Conservation (phyloP, 35 echinoderm and acorn worm genomes). For the Lytechinus variegatus region DNA sequence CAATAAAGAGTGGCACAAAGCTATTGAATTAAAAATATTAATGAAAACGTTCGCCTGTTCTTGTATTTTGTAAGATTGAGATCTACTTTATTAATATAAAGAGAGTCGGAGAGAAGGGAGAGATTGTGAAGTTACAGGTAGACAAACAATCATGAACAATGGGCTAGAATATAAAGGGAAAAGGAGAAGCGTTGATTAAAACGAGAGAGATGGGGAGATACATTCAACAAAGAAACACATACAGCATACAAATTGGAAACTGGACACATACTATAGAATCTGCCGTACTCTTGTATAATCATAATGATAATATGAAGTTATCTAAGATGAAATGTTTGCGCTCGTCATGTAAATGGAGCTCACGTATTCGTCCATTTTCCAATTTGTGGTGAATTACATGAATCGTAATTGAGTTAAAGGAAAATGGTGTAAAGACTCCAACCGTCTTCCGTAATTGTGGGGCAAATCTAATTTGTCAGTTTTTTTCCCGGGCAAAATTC, state of each 20-base stretch:
- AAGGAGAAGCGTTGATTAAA: background rate
- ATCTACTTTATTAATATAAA: background rate
- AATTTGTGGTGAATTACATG: conserved; percentile 46
- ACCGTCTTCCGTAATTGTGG: background rate
- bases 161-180: background rate
- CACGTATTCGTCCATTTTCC: conserved; percentile 23
- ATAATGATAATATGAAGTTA: background rate
- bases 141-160: no score
- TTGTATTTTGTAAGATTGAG: no score
- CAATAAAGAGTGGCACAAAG: no score
- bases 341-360: background rate
- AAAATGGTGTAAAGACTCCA: background rate
- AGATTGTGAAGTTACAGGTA: background rate
- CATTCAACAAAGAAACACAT: background rate
- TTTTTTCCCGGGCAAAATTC: background rate
- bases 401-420: background rate
- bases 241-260: background rate
- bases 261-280: background rate
- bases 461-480: conserved; percentile 27
- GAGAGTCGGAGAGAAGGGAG: background rate
- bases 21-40: no score
- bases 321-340: background rate
- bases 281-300: background rate
- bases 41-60: no score
- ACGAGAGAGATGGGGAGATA: background rate